Conservation (phyloP, 2,888 invertebrate genomes). For the Peribatodes rhomboidaria region DNA sequence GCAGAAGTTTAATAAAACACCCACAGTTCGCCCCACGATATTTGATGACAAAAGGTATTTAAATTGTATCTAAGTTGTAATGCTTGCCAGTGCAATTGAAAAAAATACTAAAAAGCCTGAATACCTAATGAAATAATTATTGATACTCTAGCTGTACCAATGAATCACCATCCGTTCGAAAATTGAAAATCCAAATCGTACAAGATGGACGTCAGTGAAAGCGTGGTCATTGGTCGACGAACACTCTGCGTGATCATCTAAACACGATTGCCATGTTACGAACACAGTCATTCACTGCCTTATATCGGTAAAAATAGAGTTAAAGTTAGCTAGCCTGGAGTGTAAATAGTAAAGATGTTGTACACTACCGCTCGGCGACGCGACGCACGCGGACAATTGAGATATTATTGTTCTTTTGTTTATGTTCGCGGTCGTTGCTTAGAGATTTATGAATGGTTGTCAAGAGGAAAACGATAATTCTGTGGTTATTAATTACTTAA, state of each 20-base stretch:
- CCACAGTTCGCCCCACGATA: too few relatives aligned
- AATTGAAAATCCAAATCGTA: conserved; percentile 74
- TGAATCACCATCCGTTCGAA: conserved; percentile 68
- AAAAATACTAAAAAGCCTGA: too few relatives aligned
- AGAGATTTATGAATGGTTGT: conserved; percentile 20
- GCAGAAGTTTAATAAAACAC: too few relatives aligned
- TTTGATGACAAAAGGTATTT: too few relatives aligned
- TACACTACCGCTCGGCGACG: conserved; percentile 75
- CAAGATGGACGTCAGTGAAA: conserved; percentile 82
- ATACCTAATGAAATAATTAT: too few relatives aligned
- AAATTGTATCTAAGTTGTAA: too few relatives aligned
- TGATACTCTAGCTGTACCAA: background rate
- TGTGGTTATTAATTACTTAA: background rate
- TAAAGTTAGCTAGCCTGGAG: conserved; percentile 28
- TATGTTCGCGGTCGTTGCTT: conserved; percentile 50
- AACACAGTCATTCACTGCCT: conserved; percentile 22
- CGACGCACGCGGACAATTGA: conserved; percentile 78
- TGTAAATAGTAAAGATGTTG: conserved; percentile 55
- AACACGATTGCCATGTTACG: conserved; percentile 65
- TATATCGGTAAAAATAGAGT: conserved; percentile 40
- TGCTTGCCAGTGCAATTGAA: too few relatives aligned
- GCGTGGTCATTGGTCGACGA: conserved; percentile 84
- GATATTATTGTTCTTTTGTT: conserved; percentile 83
- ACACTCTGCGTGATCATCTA: conserved; percentile 76
- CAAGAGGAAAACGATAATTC: conserved; percentile 10